A percentile compares a stretch with the other conserved stretches of the same genome.
These are phyloP conservation scores for Caenorhabditis sp. DNA, from an alignment of 2,888 invertebrate genomes.

Conservation along the genomic window DNA sequence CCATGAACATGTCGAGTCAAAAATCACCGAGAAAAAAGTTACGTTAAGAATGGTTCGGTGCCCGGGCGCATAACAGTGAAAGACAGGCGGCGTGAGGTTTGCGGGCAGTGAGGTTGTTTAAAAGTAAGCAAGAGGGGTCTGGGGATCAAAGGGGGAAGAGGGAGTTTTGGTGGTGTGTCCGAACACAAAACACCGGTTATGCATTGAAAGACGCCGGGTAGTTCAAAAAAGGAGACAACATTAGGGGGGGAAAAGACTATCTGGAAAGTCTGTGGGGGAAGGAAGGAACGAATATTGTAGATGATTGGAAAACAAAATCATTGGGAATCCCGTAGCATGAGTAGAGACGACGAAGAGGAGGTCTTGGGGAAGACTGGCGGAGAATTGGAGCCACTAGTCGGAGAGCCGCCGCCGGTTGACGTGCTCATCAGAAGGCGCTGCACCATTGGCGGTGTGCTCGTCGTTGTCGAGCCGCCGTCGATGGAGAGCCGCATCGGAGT, in stretches of 20 bases:
- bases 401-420: conserved; percentile 37
- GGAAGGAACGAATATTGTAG: background rate
- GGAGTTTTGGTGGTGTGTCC: background rate
- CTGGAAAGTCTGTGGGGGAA: background rate
- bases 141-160: conserved; percentile 18
- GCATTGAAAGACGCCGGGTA: conserved; percentile 57
- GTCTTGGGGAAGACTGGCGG: conserved; percentile 45
- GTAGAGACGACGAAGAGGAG: conserved; percentile 42
- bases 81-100: conserved; percentile 3
- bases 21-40: background rate
- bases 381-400: conserved; percentile 42
- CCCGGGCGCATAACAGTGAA: conserved; percentile 11
- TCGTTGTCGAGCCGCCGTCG: conserved; percentile 21
- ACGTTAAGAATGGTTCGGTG: background rate
- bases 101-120: conserved; percentile 3
- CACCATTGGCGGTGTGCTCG: background rate
- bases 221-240: conserved; percentile 4
- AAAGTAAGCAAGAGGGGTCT: background rate
- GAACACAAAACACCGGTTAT: conserved; percentile 45
- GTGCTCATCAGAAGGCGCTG: conserved; percentile 29
- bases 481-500: conserved; percentile 53
- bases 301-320: background rate
- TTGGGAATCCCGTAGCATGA: conserved; percentile 54
- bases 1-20: no score
- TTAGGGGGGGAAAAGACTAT: no score